Base-by-base conservation (phyloP, 1,140 invertebrate genomes). In the Ips typographus region DNA sequence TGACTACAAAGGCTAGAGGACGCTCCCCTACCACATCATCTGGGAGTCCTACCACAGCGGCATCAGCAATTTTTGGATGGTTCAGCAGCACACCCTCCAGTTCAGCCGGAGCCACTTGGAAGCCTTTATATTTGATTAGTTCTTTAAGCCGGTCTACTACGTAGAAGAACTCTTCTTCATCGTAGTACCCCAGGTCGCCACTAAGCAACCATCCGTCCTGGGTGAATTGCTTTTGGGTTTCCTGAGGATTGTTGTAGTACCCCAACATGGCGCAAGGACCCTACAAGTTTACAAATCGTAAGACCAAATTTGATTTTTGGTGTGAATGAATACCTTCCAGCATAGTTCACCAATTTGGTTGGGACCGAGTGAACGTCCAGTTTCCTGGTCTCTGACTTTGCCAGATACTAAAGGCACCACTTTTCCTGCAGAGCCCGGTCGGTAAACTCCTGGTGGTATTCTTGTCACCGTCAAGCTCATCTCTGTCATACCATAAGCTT, bases 81-180 rank as follows among this genome's bases (percentile, higher is more conserved):
- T 83, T 83, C 44, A 90, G 77, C 42, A 94, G 76, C 38, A 93
- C 69, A 40, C 84, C 85, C 84, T 94, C 92, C 38, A 93, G 73
- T 78, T 91, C 90, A 5, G 90, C 86, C 61, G 92, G 92, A 1
- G 91, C 83, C 77, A 88, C 88, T 82, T 91, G 90, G 60, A 85
- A 85, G 44, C 89, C 90, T 78, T 90, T 91, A 37, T 90, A 89
- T 82, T 96, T 96, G 68, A 96, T 96, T 5, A 96, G 84, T 78
- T 96, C 94, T 76, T 96, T 96, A 53, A 95, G 75, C 63, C 94
- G 82, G 73, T 96, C 94, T 1, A 92, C 91, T 61, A 96, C 87
- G 62, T 86, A 94, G 69, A 94, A 87, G 69, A 82, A 87, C 8
- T 84, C 84, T 0, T 91, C 85, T 1, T 92, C 83, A 71, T 94